Conservation (phyloP, 2,113 vertebrate species). For the Leuciscus idus region DNA sequence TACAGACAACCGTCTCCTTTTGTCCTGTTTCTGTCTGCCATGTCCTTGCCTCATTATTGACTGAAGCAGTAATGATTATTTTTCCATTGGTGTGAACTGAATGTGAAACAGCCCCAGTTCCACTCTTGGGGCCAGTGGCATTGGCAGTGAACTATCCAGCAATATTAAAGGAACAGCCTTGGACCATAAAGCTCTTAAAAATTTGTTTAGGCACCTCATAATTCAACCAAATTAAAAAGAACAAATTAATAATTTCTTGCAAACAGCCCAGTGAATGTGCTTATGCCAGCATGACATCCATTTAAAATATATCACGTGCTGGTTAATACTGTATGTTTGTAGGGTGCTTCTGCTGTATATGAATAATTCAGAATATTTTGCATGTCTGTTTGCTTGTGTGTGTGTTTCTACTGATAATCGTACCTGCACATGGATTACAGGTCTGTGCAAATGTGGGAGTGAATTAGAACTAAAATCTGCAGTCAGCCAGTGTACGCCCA, state of each 20-base stretch:
- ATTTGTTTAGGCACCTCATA: background rate
- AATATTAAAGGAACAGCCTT: conserved; percentile 26
- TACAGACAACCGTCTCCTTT: conserved; percentile 36
- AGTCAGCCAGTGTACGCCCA: conserved; percentile 39
- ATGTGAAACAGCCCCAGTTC: conserved; percentile 27
- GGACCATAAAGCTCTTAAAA: background rate
- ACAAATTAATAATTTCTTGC: conserved; percentile 7
- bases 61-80: conserved; percentile 41
- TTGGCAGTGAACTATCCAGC: conserved; percentile 13
- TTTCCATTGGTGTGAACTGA: conserved; percentile 42
- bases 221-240: conserved; percentile 23
- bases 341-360: background rate
- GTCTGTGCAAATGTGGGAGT: background rate
- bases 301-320: background rate
- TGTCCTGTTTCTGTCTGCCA: conserved; percentile 43
- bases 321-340: conserved; percentile 4
- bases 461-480: conserved; percentile 47
- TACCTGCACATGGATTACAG: conserved; percentile 35
- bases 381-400: background rate
- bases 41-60: conserved; percentile 57
- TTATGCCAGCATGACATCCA: conserved; percentile 25
- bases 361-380: conserved; percentile 10
- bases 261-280: background rate
- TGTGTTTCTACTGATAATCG: conserved; percentile 14
- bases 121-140: background rate